Base-by-base conservation (phyloP, 2,888 invertebrate genomes). In the Perizoma flavofasciatum region DNA sequence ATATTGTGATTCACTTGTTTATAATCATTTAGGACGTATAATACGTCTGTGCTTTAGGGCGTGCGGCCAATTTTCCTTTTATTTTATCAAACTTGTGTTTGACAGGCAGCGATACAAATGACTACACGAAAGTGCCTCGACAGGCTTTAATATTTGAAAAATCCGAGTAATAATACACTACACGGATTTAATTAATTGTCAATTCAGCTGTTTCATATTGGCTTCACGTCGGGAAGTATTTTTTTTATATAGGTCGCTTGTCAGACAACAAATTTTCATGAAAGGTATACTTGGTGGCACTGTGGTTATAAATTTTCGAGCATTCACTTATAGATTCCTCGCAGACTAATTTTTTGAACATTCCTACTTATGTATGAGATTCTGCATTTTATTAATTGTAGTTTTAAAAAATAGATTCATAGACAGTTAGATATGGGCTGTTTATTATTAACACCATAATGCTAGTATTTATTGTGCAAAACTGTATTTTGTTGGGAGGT, bases 371-470 rank as follows among this genome's bases (percentile, higher is more conserved):
- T 77, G 80, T 81, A 78, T 82, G 65, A 73, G 78, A 75, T 74
- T 73, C 66, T 80, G 81, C 82, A 82, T 85, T 82, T 81, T 78
- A 80, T 83, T 83, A 79, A 75, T 79, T 71, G 85, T 86, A 81
- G 73, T 66, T 71, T 70, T 57, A 61, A 68, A 70, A 78, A 74
- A 73, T 79, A 61, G 76, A 74, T 81, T 77, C 77, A 82, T 86
- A 85, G 85, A 82, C 74, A 76, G 79, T 73, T 87, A 87, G 88
- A 79, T 71, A 82, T 82, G 87, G 87, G 87, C 88, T 89, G 88
- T 85, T 86, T 47, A 59, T 65, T 59, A 67, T 61, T 66, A 65
- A 67, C 67, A 69, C 69, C 54, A 50, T 63, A 57, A 64, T 64
- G 69, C 69, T 69, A 69, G 66, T 69, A 64, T 53, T 64, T 63